Conservation (phyloP, 2,888 invertebrate species). For the Sinopyrophorus schimmeli region DNA sequence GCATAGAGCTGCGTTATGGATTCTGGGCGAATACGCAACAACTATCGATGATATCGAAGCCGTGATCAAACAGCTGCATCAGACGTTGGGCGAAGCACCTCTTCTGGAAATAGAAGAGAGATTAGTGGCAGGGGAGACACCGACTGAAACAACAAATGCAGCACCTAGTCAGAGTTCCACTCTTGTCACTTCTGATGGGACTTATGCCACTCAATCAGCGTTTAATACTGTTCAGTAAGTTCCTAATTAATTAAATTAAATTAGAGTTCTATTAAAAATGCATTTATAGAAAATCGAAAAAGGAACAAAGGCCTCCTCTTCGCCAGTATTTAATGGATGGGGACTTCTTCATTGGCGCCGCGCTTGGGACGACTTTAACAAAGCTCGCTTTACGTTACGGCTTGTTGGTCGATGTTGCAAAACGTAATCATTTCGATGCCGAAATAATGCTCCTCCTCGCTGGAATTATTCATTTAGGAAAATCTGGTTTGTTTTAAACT, state of each 20-base stretch:
- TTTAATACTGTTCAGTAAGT: constrained; percentile 81
- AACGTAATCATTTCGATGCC: constrained; percentile 67
- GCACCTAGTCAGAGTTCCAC: constrained; percentile 57
- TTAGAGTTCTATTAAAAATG: neutral
- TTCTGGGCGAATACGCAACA: constrained; percentile 94
- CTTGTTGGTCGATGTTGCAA: constrained; percentile 53
- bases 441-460: constrained; percentile 89
- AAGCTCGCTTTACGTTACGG: constrained; percentile 83
- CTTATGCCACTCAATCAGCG: constrained; percentile 97
- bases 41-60: constrained; percentile 74
- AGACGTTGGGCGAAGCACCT: constrained; percentile 72
- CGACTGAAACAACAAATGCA: constrained; percentile 57
- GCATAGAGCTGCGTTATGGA: constrained; percentile 94
- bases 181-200: constrained; percentile 97
- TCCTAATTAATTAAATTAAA: constrained; percentile 1
- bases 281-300: constrained; percentile 58
- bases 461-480: constrained; percentile 83
- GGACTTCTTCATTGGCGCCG: constrained; percentile 94
- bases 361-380: constrained; percentile 86
- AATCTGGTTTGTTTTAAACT: constrained; percentile 61
- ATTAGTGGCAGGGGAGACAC: constrained; percentile 72
- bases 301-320: constrained; percentile 76
- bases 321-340: constrained; percentile 90
- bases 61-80: constrained; percentile 76
- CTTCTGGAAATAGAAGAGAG: constrained; percentile 69